A percentile compares a stretch with the other conserved stretches of the same genome.
Evolutionary conservation across 2,888 invertebrate species (phyloP).

Genomic region (Meta bourneti): DNA sequence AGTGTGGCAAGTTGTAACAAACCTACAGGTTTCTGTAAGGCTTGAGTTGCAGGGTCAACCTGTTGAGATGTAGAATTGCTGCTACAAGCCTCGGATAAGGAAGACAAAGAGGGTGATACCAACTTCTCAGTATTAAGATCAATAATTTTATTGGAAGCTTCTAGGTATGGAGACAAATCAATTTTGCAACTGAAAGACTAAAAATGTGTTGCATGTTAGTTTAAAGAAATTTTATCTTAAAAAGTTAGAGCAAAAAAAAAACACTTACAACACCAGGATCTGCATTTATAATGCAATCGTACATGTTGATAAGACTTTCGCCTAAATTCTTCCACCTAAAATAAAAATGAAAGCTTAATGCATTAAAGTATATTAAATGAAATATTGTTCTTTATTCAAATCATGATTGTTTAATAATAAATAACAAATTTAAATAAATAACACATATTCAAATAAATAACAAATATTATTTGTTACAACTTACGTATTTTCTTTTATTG

Average conservation of each 20-base stretch:
- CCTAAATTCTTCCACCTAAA: constrained; percentile 81
- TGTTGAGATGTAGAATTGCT: constrained; percentile 15
- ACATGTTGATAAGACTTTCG: constrained; percentile 79
- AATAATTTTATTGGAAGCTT: constrained; percentile 22
- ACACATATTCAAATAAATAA: neutral
- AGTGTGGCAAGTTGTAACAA: constrained; percentile 42
- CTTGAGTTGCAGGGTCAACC: neutral
- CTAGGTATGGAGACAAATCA: constrained; percentile 78
- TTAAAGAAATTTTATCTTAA: no score
- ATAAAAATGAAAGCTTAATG: constrained; percentile 29
- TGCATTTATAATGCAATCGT: constrained; percentile 79
- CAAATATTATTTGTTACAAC: constrained; percentile 50
- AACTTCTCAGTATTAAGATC: constrained; percentile 40
- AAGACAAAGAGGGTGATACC: constrained; percentile 57
- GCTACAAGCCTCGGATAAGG: constrained; percentile 72
- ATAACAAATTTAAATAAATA: neutral
- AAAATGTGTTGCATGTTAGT: constrained; percentile 30
- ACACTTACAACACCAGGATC: constrained; percentile 79
- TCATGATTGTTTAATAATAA: neutral
- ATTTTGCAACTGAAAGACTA: constrained; percentile 80
- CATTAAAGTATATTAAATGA: neutral
- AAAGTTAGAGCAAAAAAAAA: neutral
- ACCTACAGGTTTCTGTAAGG: constrained; percentile 25
- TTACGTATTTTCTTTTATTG: constrained; percentile 79
- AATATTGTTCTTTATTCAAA: no score